phyloP scores from a whole-genome alignment of 2,888 invertebrate species.

The Sinhomidia bicolor region DNA sequence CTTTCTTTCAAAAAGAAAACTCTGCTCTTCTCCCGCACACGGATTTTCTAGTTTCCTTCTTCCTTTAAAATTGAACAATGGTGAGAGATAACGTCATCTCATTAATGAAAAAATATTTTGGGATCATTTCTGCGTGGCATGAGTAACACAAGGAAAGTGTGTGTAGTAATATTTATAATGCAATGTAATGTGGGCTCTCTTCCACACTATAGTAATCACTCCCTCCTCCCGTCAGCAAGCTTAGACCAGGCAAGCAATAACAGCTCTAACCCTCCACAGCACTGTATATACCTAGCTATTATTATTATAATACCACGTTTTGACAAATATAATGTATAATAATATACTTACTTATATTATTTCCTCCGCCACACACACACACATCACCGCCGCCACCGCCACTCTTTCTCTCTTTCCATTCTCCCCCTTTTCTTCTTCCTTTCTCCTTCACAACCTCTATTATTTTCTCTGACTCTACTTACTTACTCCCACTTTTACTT shows the following conservation, averaged over 20 bases:
- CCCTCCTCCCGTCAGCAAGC: slow-evolving; percentile 56
- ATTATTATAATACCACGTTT: background rate
- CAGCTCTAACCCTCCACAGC: no score
- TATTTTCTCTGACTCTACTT: slow-evolving; percentile 41
- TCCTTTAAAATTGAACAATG: slow-evolving; percentile 31
- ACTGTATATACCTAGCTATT: background rate
- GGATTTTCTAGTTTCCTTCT: background rate
- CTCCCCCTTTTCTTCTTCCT: slow-evolving; percentile 44
- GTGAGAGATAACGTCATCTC: slow-evolving; percentile 73
- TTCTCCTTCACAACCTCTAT: slow-evolving; percentile 38
- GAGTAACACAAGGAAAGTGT: slow-evolving; percentile 17
- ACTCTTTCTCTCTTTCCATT: slow-evolving; percentile 67
- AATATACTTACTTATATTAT: background rate
- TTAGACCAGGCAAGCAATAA: background rate
- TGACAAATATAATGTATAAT: background rate
- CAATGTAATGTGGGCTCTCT: slow-evolving; percentile 62
- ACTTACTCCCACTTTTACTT: slow-evolving; percentile 44
- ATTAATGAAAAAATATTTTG: slow-evolving; percentile 76
- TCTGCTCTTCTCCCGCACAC: background rate
- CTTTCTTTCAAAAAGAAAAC: no score
- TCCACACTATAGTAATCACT: slow-evolving; percentile 67
- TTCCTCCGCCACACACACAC: slow-evolving; percentile 32
- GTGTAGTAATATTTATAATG: slow-evolving; percentile 48
- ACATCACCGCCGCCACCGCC: no score
- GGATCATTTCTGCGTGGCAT: slow-evolving; percentile 67